Percentiles rank a stretch among this genome's conserved stretches.
Conservation (phyloP, 2,888 invertebrate genomes). For the Pterobdella sp. region DNA sequence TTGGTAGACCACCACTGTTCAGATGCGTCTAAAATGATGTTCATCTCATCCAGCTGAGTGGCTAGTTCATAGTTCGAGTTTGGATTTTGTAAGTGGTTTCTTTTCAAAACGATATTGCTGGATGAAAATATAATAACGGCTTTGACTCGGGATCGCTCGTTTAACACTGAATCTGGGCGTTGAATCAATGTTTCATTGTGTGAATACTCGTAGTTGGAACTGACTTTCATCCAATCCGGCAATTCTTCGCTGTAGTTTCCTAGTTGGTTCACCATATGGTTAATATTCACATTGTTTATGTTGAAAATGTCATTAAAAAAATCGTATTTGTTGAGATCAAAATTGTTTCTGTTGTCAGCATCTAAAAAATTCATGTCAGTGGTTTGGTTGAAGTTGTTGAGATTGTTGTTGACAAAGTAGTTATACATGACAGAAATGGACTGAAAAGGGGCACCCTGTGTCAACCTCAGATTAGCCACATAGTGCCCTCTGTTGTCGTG, state of each 20-base stretch:
- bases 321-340: background rate
- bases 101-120: constrained; percentile 74
- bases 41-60: constrained; percentile 78
- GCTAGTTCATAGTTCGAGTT: constrained; percentile 87
- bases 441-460: constrained; percentile 76
- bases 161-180: constrained; percentile 55
- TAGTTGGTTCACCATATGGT: background rate
- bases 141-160: constrained; percentile 81
- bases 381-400: constrained; percentile 79
- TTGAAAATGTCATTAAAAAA: constrained; percentile 10
- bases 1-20: constrained; percentile 77
- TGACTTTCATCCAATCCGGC: background rate
- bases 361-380: constrained; percentile 58
- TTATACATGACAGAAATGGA: constrained; percentile 68
- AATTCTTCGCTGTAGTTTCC: background rate
- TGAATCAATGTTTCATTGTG: background rate
- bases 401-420: constrained; percentile 82
- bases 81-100: constrained; percentile 85
- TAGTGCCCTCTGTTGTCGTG: constrained; percentile 77
- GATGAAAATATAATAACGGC: constrained; percentile 86
- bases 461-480: constrained; percentile 76
- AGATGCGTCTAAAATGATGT: constrained; percentile 69
- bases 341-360: background rate
- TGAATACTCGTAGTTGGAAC: background rate
- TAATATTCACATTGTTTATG: background rate